Evolutionary conservation across 2,113 vertebrate species (phyloP).

Genomic region (Zosterops pallidus): DNA sequence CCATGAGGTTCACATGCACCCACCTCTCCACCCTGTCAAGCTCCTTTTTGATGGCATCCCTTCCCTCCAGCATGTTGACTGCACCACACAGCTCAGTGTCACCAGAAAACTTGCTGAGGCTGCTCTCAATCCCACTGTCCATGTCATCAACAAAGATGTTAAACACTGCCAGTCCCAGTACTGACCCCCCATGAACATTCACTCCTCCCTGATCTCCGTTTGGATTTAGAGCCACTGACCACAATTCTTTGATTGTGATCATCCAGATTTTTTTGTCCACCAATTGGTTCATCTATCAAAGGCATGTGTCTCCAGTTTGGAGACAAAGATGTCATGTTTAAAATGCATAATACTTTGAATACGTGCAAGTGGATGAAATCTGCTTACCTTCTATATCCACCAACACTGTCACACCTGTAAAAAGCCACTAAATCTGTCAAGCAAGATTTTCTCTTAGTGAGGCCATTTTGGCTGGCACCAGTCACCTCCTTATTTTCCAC

Average conservation of each 20-base stretch:
- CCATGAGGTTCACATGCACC: not conserved
- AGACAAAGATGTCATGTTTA: not conserved
- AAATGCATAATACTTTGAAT: not conserved
- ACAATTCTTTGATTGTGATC: not conserved
- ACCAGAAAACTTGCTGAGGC: not conserved
- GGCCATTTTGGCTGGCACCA: not conserved
- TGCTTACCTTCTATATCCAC: not conserved
- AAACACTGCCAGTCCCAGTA: no score
- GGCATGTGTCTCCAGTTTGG: not conserved
- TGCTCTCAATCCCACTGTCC: not conserved
- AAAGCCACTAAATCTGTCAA: not conserved
- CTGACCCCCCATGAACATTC: not conserved
- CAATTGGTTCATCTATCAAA: not conserved
- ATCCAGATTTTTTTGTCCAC: not conserved
- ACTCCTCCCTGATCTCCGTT: not conserved
- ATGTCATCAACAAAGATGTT: not conserved
- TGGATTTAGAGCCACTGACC: not conserved
- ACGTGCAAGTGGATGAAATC: not conserved
- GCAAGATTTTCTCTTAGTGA: not conserved
- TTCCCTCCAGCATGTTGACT: fast-evolving
- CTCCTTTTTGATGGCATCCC: not conserved
- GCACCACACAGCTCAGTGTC: not conserved
- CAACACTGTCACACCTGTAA: not conserved
- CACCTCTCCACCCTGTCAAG: not conserved
- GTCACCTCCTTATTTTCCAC: not conserved